Evolutionary conservation across 2,797 vertebrate species (phyloP).

Genomic region (Otus scops): DNA sequence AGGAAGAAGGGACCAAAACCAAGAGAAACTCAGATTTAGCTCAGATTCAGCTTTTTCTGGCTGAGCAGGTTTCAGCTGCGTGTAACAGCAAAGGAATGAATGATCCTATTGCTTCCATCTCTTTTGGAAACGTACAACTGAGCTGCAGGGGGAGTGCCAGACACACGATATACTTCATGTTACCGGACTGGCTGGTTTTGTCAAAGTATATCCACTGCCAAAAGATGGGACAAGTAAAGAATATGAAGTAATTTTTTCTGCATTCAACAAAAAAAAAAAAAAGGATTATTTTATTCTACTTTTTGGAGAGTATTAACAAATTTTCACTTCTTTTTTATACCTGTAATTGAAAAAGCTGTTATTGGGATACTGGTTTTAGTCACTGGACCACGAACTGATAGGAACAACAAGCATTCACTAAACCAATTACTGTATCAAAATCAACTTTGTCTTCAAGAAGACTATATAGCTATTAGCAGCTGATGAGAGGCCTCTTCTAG

Average conservation of each 20-base stretch:
- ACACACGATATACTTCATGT: not conserved
- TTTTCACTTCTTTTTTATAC: not conserved
- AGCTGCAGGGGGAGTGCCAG: constrained; percentile 48
- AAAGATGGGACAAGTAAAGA: not conserved
- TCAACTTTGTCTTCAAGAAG: not conserved
- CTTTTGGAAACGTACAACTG: not conserved
- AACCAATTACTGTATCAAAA: not conserved
- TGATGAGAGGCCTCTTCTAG: not conserved
- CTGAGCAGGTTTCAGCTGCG: not conserved
- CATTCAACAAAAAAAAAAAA: not conserved
- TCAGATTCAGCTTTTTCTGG: not conserved
- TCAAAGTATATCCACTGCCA: not conserved
- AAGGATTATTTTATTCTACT: not conserved
- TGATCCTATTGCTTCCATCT: not conserved
- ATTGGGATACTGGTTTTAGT: not conserved
- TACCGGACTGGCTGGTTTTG: not conserved
- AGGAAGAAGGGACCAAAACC: not conserved
- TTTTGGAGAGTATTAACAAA: not conserved
- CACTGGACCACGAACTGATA: not conserved
- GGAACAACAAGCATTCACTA: not conserved
- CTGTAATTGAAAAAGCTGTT: not conserved
- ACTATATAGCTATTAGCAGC: not conserved
- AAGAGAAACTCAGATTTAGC: not conserved
- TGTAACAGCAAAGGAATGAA: not conserved
- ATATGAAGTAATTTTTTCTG: not conserved